Base-by-base conservation (phyloP, 92 coral and sea anemone genomes). In the Porites lobata region DNA sequence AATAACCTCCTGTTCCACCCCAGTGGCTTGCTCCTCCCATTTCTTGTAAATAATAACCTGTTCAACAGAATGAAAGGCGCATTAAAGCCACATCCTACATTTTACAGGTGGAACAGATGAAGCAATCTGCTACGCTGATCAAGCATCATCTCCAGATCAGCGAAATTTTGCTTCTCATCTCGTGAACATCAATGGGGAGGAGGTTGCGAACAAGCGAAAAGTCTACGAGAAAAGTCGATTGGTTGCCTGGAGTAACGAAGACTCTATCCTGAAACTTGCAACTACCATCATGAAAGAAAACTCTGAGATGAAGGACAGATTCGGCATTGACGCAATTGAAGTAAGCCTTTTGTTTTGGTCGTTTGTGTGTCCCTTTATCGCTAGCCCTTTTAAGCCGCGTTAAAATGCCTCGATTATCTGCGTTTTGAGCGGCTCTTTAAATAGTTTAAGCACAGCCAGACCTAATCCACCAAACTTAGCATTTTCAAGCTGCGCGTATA, bases 111-210 rank as follows among this genome's bases (percentile, higher is more conserved):
- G 90, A 26, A 68, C 85, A 15, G 90, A 86, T 57, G 90, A 86
- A 19, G 90, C 90, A 1, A 78, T 86, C 57, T 86, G 90, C 68
- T 86, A 86, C 69, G 90, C 86, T 5, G 90, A 86, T 32, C 65
- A 72, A 9, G 90, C 90, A 13, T 77, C 85, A 22, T 29, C 77
- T 72, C 82, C 79, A 50, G 90, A 81, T 6, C 86, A 78, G 38
- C 64, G 90, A 2, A 86, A 86, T 17, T 86, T 86, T 43, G 82
- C 90, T 7, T 72, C 56, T 69, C 90, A 86, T n/a, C 62, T 86
- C 77, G 78, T 86, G 50, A 78, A 86, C 85, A 86, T 86, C 32
- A 86, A 86, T 7, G 90, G 90, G 53, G 78, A 86, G 72, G 90
- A 86, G 47, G 90, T 86, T n/a, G 29, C 78, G 21, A 86, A 86